phyloP scores from a whole-genome alignment of 2,888 invertebrate genomes.

The Drosophila helvetica region DNA sequence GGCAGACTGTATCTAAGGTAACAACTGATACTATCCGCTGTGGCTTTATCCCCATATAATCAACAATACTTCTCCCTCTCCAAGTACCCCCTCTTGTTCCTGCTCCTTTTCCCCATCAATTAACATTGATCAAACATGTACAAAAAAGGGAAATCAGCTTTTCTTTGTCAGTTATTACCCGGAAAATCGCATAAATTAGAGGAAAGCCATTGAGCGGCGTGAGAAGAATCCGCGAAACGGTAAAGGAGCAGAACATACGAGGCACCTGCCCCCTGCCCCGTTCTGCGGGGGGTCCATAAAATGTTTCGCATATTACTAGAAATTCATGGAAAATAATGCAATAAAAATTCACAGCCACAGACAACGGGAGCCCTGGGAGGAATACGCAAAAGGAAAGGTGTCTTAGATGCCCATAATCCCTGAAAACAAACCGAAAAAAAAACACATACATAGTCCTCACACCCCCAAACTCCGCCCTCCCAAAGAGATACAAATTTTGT shows the following conservation, averaged over 20 bases:
- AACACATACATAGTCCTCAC: slow-evolving; percentile 11
- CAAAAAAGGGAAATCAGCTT: slow-evolving; percentile 13
- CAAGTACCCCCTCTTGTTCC: not conserved
- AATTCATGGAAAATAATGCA: slow-evolving; percentile 82
- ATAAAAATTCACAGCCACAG: slow-evolving; percentile 82
- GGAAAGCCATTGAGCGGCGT: slow-evolving; percentile 4
- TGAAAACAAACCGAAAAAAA: slow-evolving; percentile 14
- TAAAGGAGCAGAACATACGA: not conserved
- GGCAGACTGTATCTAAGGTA: not conserved
- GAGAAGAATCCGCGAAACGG: not conserved
- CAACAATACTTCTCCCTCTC: too few relatives aligned
- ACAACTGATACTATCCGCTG: not conserved
- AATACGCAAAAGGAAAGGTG: slow-evolving; percentile 19
- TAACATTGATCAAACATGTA: slow-evolving; percentile 47
- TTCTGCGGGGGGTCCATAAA: slow-evolving; percentile 21
- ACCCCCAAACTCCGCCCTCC: not conserved
- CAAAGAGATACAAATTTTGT: slow-evolving; percentile 61
- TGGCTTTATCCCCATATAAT: not conserved
- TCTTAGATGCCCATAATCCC: slow-evolving; percentile 35
- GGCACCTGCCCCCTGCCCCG: too few relatives aligned
- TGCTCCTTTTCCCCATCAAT: slow-evolving; percentile 13
- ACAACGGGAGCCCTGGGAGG: not conserved
- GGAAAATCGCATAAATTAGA: slow-evolving; percentile 64
- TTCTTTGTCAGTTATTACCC: slow-evolving; percentile 31
- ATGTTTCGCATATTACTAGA: slow-evolving; percentile 76